Percentiles rank a stretch among this genome's conserved stretches.
Conservation (phyloP, 2,113 vertebrate genomes). For the Eublepharis macularius region DNA sequence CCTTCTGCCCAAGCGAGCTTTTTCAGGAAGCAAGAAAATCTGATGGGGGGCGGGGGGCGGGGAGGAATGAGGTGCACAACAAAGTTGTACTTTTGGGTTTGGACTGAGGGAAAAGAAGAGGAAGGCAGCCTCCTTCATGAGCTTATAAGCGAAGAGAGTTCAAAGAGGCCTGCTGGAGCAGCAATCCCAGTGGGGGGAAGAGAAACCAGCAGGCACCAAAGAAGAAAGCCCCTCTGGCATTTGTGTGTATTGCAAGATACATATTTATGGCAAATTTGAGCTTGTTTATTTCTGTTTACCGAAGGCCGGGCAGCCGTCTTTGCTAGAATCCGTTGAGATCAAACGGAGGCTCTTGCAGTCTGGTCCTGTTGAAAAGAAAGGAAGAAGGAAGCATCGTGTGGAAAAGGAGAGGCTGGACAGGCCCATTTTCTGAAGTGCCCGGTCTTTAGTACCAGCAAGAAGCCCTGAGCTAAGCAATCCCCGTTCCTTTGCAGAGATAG, state of each 20-base stretch:
- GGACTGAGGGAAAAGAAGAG: background rate
- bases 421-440: slow-evolving; percentile 12
- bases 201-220: background rate
- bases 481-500: background rate
- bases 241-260: background rate
- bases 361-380: slow-evolving; percentile 18
- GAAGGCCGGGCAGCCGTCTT: slow-evolving; percentile 40
- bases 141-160: slow-evolving; percentile 22
- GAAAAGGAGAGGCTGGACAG: slow-evolving; percentile 18
- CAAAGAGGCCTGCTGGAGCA: slow-evolving; percentile 34
- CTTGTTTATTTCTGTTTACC: slow-evolving; percentile 15
- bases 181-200: background rate
- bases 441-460: slow-evolving; percentile 25
- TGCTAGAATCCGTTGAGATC: slow-evolving; percentile 40
- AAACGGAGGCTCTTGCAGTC: slow-evolving; percentile 33
- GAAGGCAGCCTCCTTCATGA: background rate
- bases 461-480: slow-evolving; percentile 13
- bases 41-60: background rate
- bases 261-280: slow-evolving; percentile 23
- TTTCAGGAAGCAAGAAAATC: background rate
- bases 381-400: slow-evolving; percentile 42
- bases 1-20: accelerated
- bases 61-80: background rate
- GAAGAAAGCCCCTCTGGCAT: background rate
- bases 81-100: background rate